These are phyloP conservation scores for Heterodera carotae DNA, from an alignment of 1,140 invertebrate genomes.

Conservation along the genomic window DNA sequence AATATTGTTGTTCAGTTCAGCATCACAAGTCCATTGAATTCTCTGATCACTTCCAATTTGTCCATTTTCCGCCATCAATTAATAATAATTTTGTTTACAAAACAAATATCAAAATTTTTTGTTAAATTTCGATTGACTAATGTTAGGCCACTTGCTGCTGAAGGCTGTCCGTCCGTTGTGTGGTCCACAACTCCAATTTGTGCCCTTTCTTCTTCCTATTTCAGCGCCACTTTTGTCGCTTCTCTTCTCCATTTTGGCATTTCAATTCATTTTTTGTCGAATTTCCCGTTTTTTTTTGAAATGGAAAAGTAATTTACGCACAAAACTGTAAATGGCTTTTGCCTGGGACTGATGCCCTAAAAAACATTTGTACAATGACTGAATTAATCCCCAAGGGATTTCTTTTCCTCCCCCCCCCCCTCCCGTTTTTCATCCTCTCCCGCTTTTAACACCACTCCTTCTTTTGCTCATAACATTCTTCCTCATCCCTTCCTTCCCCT, in stretches of 20 bases:
- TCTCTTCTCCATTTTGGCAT: background rate
- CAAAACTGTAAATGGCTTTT: background rate
- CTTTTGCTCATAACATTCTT: background rate
- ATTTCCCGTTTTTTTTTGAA: background rate
- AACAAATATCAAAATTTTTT: too few species aligned
- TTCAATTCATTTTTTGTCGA: background rate
- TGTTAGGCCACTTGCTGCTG: too few species aligned
- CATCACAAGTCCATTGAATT: too few species aligned
- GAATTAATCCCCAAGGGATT: background rate
- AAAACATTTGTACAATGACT: background rate
- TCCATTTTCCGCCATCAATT: too few species aligned
- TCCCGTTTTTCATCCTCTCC: background rate
- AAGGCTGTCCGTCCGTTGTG: too few species aligned
- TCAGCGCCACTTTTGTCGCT: background rate
- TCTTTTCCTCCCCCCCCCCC: too few species aligned
- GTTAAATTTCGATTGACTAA: too few species aligned
- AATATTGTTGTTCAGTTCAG: too few species aligned
- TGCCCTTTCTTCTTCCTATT: too few species aligned
- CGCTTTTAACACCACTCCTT: background rate
- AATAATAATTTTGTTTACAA: too few species aligned
- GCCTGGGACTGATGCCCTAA: background rate
- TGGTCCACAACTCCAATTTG: too few species aligned
- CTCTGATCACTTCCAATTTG: too few species aligned
- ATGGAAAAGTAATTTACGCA: background rate
- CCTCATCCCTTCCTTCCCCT: background rate